These are phyloP conservation scores for Hydrochoerus hydrochaeris DNA, from an alignment of 2,113 vertebrate genomes.

Conservation along the genomic window DNA sequence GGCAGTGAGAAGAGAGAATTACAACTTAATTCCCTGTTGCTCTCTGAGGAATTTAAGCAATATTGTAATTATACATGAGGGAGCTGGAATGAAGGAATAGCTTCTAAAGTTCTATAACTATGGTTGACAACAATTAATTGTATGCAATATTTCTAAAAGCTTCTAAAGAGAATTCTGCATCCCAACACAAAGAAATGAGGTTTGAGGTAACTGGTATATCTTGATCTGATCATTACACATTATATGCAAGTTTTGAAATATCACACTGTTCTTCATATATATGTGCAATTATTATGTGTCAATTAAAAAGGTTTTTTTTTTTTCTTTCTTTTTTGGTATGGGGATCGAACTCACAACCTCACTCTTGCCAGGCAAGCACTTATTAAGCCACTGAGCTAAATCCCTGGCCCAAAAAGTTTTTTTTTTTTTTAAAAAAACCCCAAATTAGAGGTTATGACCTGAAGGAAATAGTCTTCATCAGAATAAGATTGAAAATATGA, in stretches of 20 bases:
- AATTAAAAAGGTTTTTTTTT: neutral
- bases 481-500: neutral
- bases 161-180: neutral
- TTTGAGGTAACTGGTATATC: neutral
- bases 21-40: neutral
- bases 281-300: neutral
- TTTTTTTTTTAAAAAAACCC: no score
- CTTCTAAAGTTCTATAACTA: neutral
- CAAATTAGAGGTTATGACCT: neutral
- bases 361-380: no score
- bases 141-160: neutral
- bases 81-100: neutral
- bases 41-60: neutral
- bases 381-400: no score
- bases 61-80: neutral
- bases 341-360: no score
- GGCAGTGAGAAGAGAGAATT: neutral
- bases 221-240: neutral
- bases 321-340: no score
- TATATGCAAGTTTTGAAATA: neutral
- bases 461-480: neutral
- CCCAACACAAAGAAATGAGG: neutral
- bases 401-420: no score
- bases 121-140: neutral
- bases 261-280: neutral